Evolutionary conservation across 2,888 invertebrate genomes (phyloP).

Genomic region (Lysandra coridon): DNA sequence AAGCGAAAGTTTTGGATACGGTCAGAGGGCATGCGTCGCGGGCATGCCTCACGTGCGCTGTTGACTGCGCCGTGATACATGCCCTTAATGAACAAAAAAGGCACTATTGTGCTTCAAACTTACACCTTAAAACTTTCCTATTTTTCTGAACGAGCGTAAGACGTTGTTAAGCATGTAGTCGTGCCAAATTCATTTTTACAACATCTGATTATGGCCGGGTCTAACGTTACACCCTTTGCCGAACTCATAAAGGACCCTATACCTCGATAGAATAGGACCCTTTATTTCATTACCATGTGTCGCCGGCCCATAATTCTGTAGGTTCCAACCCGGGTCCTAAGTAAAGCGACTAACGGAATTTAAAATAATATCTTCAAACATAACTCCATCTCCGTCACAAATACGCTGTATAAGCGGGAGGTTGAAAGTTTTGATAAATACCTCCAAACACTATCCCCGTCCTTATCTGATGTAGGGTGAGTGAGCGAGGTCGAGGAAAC

Average conservation of each 20-base stretch:
- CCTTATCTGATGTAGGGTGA: neutral
- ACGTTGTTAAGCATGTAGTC: neutral
- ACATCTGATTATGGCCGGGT: neutral
- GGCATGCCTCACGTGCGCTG: no score
- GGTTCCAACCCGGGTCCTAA: conserved; percentile 39
- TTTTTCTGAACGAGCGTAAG: conserved; percentile 45
- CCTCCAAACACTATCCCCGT: neutral
- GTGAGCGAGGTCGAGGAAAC: neutral
- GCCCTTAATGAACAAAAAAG: no score
- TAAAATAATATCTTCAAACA: conserved; percentile 16
- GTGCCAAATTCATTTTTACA: neutral
- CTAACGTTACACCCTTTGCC: conserved; percentile 26
- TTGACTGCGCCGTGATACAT: no score
- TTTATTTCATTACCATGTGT: conserved; percentile 42
- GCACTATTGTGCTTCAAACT: neutral
- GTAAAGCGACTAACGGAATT: conserved; percentile 38
- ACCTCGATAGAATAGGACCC: conserved; percentile 36
- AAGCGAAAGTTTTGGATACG: no score
- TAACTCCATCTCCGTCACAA: conserved; percentile 7
- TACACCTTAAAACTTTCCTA: conserved; percentile 33
- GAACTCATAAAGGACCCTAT: conserved; percentile 37
- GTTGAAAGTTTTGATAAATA: conserved; percentile 12
- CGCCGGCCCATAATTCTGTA: conserved; percentile 43
- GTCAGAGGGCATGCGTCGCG: no score
- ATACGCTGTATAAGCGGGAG: neutral